phyloP scores from a whole-genome alignment of 1,140 invertebrate genomes.

The Euborellia annulipes region DNA sequence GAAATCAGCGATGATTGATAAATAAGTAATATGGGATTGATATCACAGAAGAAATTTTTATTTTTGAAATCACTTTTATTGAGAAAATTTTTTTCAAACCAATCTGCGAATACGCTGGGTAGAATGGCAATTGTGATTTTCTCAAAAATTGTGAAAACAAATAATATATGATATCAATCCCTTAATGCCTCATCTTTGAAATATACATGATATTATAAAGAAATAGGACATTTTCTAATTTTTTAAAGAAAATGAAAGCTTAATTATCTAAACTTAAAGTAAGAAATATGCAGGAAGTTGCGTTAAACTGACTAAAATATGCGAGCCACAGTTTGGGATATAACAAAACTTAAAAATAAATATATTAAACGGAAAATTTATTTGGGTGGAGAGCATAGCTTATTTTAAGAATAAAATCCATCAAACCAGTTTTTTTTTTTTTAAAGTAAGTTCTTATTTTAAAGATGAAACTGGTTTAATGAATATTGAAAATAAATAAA shows the following conservation, averaged over 20 bases:
- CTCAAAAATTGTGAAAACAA: too few species aligned
- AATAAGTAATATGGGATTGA: too few species aligned
- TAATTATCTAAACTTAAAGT: background rate
- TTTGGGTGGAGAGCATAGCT: too few species aligned
- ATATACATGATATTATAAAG: conserved; percentile 1
- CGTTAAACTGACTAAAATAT: background rate
- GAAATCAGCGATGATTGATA: too few species aligned
- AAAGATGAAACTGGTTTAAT: background rate
- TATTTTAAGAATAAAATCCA: conserved; percentile 1
- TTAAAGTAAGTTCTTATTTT: too few species aligned
- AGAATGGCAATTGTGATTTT: too few species aligned
- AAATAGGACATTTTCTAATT: conserved; percentile 3
- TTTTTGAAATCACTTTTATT: too few species aligned
- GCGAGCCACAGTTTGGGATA: background rate
- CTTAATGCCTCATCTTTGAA: conserved; percentile 6
- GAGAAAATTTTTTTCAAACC: too few species aligned
- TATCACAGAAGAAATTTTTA: too few species aligned
- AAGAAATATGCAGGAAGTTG: conserved; percentile 3
- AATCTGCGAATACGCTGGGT: too few species aligned
- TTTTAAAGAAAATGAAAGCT: background rate
- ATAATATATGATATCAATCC: too few species aligned
- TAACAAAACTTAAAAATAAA: conserved; percentile 5
- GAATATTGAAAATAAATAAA: conserved; percentile 4
- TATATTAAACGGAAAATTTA: background rate
- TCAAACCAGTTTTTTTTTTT: background rate